Evolutionary conservation across 1,140 invertebrate species (phyloP), one percentile per base, ranked within the genome.

Genomic region (Hermatobates lingyangjiaoensis): DNA sequence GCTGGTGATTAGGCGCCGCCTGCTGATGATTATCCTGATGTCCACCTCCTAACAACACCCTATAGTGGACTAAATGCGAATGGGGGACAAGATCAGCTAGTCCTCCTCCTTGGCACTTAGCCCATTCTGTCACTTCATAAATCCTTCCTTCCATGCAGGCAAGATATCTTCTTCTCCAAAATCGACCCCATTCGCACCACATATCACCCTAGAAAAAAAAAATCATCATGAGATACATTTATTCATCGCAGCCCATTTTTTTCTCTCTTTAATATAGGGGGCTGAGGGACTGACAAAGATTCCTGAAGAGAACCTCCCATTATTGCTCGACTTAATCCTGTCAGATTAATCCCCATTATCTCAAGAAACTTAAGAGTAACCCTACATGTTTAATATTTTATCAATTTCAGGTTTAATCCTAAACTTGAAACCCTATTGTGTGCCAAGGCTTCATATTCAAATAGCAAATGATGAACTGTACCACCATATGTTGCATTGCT

Each of bases 71-170:
- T 63, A 81, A 77, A 70, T 93, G 89, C 50, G 83, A 83, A 67
- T 93, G 88, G 10, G 88, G 81, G 64, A 77, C 75, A 50, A 87
- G 66, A 66, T 86, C 81, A 57, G 79, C 80, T 51, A 87, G 66
- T 61, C 82, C 85, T 55, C 78, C 76, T 58, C 81, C 87, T 70
- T 93, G 88, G 69, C 90, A 94, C 55, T 82, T 80, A 30, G 89
- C 90, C 90, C 90, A 94, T 64, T 93, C 87, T 26, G 89, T 94
- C 51, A 95, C 91, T 67, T 94, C 87, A 64, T 90, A 94, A 14
- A 94, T 81, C 53, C 80, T 81, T 42, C 85, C 84, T 66, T 94
- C 90, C 87, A 94, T 93, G 58, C 90, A 89, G n/a, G 90, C 89
- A 66, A 87, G 91, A 69, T 93, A 94, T 68, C 89, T 80, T 81